phyloP scores from a whole-genome alignment of 2,888 invertebrate genomes.

The Poecilus cupreus region DNA sequence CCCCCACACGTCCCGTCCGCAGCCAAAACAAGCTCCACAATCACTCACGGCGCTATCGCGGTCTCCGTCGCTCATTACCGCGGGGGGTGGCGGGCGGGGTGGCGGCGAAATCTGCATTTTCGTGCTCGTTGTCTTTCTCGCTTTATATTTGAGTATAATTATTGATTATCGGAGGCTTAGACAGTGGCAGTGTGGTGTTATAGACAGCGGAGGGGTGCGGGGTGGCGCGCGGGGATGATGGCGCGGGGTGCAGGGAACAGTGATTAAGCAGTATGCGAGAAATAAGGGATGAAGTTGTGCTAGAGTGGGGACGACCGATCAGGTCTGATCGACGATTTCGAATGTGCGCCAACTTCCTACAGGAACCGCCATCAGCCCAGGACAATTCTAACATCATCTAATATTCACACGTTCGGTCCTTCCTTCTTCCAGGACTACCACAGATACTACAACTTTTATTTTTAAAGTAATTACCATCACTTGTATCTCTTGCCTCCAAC shows the following conservation, averaged over 20 bases:
- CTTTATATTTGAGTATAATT: constrained; percentile 79
- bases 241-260: constrained; percentile 68
- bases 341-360: background rate
- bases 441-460: too few species aligned
- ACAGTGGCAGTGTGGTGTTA: constrained; percentile 64
- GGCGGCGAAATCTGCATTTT: constrained; percentile 69
- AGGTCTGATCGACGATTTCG: constrained; percentile 29
- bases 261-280: constrained; percentile 76
- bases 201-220: constrained; percentile 65
- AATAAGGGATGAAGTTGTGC: constrained; percentile 47
- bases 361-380: background rate
- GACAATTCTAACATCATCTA: background rate
- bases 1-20: background rate
- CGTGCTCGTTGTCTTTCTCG: constrained; percentile 69
- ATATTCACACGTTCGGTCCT: background rate
- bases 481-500: too few species aligned
- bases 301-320: constrained; percentile 40
- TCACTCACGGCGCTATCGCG: constrained; percentile 40
- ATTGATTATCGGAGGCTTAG: constrained; percentile 77
- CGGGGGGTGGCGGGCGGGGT: constrained; percentile 61
- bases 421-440: background rate
- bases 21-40: constrained; percentile 10
- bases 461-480: too few species aligned
- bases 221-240: constrained; percentile 67
- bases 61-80: constrained; percentile 44